phyloP scores from a whole-genome alignment of 1,140 invertebrate species.

The Alviniconcha marisindica region DNA sequence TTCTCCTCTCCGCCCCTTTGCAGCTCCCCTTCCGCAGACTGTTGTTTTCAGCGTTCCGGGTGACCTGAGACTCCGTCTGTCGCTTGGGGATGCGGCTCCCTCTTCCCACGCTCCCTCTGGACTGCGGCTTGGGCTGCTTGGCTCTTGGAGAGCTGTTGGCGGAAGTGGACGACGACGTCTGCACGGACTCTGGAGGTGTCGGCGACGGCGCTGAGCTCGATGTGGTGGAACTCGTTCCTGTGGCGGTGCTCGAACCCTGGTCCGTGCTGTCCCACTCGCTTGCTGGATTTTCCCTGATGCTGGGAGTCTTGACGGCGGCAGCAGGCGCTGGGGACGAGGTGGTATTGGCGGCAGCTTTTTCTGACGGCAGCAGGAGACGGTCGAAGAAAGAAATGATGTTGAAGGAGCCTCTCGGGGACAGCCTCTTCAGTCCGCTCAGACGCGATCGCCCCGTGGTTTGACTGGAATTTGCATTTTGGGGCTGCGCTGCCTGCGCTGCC shows the following conservation, averaged over 20 bases:
- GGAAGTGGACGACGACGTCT: background rate
- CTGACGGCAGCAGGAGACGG: slow-evolving; percentile 47
- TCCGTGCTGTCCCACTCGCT: slow-evolving; percentile 3
- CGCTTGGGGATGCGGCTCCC: slow-evolving; percentile 18
- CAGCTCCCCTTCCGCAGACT: no score
- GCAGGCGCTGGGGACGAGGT: background rate
- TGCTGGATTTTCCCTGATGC: background rate
- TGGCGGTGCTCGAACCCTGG: background rate
- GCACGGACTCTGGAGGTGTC: background rate
- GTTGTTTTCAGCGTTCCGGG: no score
- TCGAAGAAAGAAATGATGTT: slow-evolving; percentile 52
- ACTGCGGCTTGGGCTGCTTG: background rate
- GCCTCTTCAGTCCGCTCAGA: slow-evolving; percentile 31
- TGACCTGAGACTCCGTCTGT: background rate
- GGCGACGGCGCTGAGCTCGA: slow-evolving; percentile 3
- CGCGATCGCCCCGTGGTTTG: background rate
- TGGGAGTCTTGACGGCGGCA: background rate
- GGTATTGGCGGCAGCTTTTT: slow-evolving; percentile 27
- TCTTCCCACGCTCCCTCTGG: background rate
- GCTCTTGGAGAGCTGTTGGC: slow-evolving; percentile 3
- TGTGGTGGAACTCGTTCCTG: background rate
- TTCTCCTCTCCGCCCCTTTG: background rate
- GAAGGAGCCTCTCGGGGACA: slow-evolving; percentile 42
- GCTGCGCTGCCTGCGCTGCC: background rate
- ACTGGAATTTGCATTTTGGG: background rate